phyloP scores from a whole-genome alignment of 1,140 invertebrate species.

The Rhagoletis pomonella region DNA sequence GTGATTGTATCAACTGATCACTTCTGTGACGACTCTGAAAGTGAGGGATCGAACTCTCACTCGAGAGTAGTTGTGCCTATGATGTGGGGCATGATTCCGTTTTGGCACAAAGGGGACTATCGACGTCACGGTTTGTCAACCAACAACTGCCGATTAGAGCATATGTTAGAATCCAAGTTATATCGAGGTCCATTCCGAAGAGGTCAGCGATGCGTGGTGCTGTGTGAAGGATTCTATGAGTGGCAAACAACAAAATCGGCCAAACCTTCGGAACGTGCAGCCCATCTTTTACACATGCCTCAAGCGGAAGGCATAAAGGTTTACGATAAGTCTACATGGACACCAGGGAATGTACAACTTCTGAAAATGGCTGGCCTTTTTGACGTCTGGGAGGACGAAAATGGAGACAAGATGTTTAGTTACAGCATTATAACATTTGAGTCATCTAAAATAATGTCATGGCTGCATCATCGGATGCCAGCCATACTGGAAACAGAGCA shows the following conservation, averaged over 20 bases:
- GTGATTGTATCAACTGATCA: slow-evolving; percentile 80
- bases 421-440: slow-evolving; percentile 88
- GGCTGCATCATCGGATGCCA: slow-evolving; percentile 88
- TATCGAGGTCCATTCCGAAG: slow-evolving; percentile 80
- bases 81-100: slow-evolving; percentile 90
- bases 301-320: slow-evolving; percentile 77
- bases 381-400: slow-evolving; percentile 80
- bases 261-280: slow-evolving; percentile 78
- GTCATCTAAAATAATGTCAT: slow-evolving; percentile 81
- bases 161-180: slow-evolving; percentile 80
- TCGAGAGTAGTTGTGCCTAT: slow-evolving; percentile 79
- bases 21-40: slow-evolving; percentile 71
- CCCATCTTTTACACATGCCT: slow-evolving; percentile 83
- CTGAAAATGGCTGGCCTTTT: slow-evolving; percentile 87
- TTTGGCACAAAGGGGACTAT: slow-evolving; percentile 86
- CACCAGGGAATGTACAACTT: slow-evolving; percentile 78
- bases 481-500: slow-evolving; percentile 82
- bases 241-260: slow-evolving; percentile 84
- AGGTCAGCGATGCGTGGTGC: slow-evolving; percentile 84
- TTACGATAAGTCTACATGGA: slow-evolving; percentile 77
- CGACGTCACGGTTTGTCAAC: slow-evolving; percentile 82
- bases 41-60: slow-evolving; percentile 56
- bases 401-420: slow-evolving; percentile 80
- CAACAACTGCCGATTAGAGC: slow-evolving; percentile 89
- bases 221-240: slow-evolving; percentile 91